Conservation (phyloP, 2,797 vertebrate species). For the Lacerta viridis region DNA sequence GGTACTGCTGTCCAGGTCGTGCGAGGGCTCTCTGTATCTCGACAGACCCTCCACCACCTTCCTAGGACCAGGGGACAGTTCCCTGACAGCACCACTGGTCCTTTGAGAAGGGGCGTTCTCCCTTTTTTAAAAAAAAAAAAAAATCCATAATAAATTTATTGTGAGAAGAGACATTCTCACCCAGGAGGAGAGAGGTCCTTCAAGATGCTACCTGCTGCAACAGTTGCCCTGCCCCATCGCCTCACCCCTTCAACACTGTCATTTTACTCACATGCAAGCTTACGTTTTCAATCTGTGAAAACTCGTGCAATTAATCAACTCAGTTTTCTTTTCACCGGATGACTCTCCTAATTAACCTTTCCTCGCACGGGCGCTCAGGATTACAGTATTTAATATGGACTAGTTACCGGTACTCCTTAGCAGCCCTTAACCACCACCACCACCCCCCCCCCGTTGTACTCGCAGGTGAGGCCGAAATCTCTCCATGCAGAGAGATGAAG, state of each 20-base stretch:
- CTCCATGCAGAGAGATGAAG: neutral
- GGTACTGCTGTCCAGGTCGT: no score
- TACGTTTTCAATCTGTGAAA: neutral
- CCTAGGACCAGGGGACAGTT: no score
- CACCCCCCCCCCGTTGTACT: neutral
- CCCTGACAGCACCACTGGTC: no score
- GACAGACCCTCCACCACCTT: no score
- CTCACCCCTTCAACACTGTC: neutral
- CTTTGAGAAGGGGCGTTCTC: no score
- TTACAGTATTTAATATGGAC: neutral
- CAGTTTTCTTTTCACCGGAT: neutral
- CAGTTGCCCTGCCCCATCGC: no score
- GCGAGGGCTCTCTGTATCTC: no score
- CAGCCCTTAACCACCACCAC: neutral
- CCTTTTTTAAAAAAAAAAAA: no score
- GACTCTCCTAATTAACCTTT: neutral
- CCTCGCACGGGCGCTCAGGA: neutral
- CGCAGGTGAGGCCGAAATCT: neutral
- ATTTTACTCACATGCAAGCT: neutral
- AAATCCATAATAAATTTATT: no score
- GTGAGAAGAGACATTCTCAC: no score
- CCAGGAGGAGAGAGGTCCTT: no score
- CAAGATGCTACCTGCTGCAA: no score
- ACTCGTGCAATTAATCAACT: neutral
- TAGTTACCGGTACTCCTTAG: neutral